phyloP scores from a whole-genome alignment of 1,140 invertebrate species.

The Aphelinus atriplicis region DNA sequence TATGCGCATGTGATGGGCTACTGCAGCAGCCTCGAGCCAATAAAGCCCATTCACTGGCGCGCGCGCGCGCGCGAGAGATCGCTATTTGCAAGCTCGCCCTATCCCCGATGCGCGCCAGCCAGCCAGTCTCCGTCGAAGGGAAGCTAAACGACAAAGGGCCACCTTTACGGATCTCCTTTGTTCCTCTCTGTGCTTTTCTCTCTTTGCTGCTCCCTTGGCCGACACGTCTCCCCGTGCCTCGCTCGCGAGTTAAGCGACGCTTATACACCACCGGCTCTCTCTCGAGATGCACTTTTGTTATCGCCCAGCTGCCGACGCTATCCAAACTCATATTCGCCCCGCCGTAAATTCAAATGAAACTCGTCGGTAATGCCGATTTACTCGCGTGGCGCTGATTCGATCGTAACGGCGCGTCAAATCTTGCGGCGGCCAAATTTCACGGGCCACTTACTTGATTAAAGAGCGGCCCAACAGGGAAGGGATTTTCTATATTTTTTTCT shows the following conservation, averaged over 20 bases:
- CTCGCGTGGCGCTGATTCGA: too few species aligned
- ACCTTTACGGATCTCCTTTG: background rate
- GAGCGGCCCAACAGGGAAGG: background rate
- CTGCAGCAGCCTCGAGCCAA: constrained; percentile 1
- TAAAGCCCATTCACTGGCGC: background rate
- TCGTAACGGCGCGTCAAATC: too few species aligned
- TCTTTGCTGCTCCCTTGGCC: background rate
- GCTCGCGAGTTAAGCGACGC: too few species aligned
- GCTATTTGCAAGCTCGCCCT: constrained; percentile 2
- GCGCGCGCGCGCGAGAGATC: background rate
- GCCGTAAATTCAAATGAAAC: too few species aligned
- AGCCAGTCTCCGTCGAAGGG: background rate
- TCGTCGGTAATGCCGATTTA: too few species aligned
- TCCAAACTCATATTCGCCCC: too few species aligned
- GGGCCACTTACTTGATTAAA: constrained; percentile 31
- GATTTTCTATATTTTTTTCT: too few species aligned
- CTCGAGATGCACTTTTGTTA: too few species aligned
- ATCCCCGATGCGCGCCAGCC: background rate
- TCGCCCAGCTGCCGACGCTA: too few species aligned
- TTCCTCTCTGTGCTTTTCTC: background rate
- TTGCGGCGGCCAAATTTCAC: constrained; percentile 17
- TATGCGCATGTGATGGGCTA: background rate
- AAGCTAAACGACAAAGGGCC: constrained; percentile 4
- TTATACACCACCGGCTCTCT: too few species aligned
- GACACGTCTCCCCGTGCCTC: too few species aligned